These are phyloP conservation scores for Monodelphis domestica DNA, from an alignment of 2,797 vertebrate genomes.

Conservation along the genomic window DNA sequence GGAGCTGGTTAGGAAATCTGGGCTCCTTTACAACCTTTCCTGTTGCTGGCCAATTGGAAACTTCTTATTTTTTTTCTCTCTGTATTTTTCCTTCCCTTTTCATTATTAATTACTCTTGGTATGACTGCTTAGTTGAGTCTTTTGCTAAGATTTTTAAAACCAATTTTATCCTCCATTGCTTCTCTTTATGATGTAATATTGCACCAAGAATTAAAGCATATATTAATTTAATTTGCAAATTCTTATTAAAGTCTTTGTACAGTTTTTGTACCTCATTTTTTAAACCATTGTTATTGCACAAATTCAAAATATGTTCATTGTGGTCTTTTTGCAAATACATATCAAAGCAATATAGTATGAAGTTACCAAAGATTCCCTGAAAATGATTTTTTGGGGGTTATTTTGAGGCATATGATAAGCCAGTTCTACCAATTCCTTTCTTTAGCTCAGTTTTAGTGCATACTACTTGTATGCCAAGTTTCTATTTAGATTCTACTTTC, in stretches of 20 bases:
- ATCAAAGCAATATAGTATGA: background rate
- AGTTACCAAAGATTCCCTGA: background rate
- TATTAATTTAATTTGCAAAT: background rate
- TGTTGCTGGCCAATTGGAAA: background rate
- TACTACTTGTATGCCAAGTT: background rate
- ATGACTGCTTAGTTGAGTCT: background rate
- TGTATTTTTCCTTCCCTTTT: background rate
- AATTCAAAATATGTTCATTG: background rate
- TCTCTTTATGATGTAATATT: too few species aligned
- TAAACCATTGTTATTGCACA: background rate
- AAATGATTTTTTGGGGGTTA: background rate
- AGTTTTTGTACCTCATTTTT: background rate
- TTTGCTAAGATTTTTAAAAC: background rate
- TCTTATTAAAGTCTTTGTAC: background rate
- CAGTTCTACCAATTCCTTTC: background rate
- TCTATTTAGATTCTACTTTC: background rate
- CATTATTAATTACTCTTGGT: background rate
- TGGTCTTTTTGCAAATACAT: background rate
- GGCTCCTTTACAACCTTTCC: background rate
- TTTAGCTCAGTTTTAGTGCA: background rate
- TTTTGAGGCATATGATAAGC: background rate
- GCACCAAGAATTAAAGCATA: background rate
- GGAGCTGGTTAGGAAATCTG: background rate
- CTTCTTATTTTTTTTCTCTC: background rate
- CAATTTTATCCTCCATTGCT: background rate